These are phyloP conservation scores for Madoqua kirkii DNA, from an alignment of 2,113 vertebrate species.

Conservation along the genomic window DNA sequence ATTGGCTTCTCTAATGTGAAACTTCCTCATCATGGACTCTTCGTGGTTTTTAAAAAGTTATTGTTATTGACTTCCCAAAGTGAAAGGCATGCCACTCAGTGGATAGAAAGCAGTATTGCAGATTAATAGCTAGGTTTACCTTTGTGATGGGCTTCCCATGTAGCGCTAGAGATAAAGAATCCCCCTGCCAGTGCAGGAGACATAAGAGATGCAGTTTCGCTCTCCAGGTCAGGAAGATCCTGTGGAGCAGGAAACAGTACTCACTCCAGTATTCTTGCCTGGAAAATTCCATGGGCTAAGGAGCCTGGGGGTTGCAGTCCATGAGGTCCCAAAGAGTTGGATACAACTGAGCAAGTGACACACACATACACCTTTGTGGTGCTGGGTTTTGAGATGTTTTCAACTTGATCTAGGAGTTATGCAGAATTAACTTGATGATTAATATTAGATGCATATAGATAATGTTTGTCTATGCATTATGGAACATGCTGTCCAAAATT, in stretches of 20 bases:
- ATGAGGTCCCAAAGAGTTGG: not conserved
- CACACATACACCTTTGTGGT: not conserved
- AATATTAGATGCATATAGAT: not conserved
- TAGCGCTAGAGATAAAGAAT: not conserved
- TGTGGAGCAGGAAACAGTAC: not conserved
- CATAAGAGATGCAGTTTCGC: not conserved
- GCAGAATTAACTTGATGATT: slow-evolving; percentile 24
- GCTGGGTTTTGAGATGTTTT: not conserved
- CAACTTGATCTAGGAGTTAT: not conserved
- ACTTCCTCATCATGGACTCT: not conserved
- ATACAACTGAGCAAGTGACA: not conserved
- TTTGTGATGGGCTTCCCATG: not conserved
- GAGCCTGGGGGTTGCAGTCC: not conserved
- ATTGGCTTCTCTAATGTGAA: not conserved
- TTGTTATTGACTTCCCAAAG: slow-evolving; percentile 1
- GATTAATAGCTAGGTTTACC: not conserved
- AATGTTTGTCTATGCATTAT: not conserved
- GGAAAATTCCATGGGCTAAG: not conserved
- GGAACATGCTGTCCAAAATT: not conserved
- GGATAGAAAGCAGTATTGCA: slow-evolving; percentile 69
- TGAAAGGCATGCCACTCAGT: slow-evolving; percentile 66
- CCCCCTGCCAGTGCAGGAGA: not conserved
- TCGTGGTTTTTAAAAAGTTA: not conserved
- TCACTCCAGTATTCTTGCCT: not conserved
- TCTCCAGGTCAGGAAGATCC: not conserved